Conservation (phyloP, 2,113 vertebrate genomes). For the Serinus canaria region DNA sequence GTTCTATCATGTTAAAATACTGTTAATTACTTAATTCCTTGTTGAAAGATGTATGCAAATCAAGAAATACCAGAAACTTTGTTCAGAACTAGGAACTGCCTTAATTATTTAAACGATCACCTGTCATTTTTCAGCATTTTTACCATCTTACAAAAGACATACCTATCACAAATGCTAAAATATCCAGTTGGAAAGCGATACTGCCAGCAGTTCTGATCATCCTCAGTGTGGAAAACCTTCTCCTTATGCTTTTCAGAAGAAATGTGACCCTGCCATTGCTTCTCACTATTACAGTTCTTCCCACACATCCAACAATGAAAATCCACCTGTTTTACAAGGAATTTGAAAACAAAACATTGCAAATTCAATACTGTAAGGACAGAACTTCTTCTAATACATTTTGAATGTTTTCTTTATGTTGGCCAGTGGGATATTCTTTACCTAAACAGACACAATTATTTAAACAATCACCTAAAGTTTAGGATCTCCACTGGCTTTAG, state of each 20-base stretch:
- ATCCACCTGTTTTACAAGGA: constrained; percentile 77
- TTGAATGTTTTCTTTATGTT: neutral
- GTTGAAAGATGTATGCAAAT: neutral
- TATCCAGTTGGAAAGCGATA: constrained; percentile 94
- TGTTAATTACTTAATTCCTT: neutral
- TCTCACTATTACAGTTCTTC: constrained; percentile 98
- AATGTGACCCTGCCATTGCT: constrained; percentile 98
- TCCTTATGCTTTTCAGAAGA: constrained; percentile 98
- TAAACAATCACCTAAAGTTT: neutral
- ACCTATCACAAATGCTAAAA: constrained; percentile 95
- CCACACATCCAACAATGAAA: constrained; percentile 99
- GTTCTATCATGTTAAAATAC: neutral
- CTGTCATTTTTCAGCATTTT: neutral
- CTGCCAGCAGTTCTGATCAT: constrained; percentile 97
- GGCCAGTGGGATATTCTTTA: neutral
- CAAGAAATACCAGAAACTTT: neutral
- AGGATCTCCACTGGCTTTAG: neutral
- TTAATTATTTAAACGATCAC: neutral
- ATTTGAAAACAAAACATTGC: neutral
- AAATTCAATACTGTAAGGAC: neutral
- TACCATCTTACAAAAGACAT: neutral
- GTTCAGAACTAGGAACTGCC: neutral
- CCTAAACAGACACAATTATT: neutral
- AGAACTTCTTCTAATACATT: neutral
- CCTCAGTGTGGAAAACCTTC: constrained; percentile 94